Base-by-base conservation (phyloP, 2,113 vertebrate species). In the Megaceryle maxima region DNA sequence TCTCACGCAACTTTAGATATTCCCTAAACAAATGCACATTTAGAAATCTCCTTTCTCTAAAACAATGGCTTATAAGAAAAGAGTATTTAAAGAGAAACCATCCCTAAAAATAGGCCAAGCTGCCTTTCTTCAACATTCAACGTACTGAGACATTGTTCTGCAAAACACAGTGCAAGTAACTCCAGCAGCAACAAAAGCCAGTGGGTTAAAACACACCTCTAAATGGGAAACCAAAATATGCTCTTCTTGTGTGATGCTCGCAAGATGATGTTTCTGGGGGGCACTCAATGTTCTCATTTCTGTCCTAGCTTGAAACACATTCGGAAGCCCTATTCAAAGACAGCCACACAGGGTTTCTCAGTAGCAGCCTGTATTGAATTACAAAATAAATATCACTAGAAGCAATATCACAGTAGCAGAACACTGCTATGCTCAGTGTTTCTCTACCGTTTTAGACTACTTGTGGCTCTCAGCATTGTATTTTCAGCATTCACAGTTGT, bases 1-100 rank as follows among this genome's bases (percentile, higher is more conserved):
- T 98, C 98, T 98, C 99, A 99, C 96, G 97, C 98, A 98, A 98
- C 97, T 98, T 97, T 93, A 98, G 98, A 98, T 98, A 98, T 75
- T 96, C 97, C 95, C 97, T 98, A 98, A 98, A 96, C 95, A 96
- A 97, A 98, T 98, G 98, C 98, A 98, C 98, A 97, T 98, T 98
- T 97, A 97, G 96, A 96, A 97, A 97, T 97, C 95, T 94, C 90
- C 97, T 95, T 95, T 94, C 94, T 97, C 35, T 84, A 90, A 97
- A 91, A 92, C 81, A 87, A 88, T 94, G 67, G 62, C 81, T 95
- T 78, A 37, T 60, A 93, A 51, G 69, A 62, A 75, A 64, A 87
- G 53, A 68, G 41, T 92, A 90, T 93, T 96, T 95, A 95, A 97
- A 97, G 81, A 97, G 94, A 96, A 95, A 94, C 80, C 7, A 85